Evolutionary conservation across 1,140 invertebrate species (phyloP).

Genomic region (Orius insidiosus): DNA sequence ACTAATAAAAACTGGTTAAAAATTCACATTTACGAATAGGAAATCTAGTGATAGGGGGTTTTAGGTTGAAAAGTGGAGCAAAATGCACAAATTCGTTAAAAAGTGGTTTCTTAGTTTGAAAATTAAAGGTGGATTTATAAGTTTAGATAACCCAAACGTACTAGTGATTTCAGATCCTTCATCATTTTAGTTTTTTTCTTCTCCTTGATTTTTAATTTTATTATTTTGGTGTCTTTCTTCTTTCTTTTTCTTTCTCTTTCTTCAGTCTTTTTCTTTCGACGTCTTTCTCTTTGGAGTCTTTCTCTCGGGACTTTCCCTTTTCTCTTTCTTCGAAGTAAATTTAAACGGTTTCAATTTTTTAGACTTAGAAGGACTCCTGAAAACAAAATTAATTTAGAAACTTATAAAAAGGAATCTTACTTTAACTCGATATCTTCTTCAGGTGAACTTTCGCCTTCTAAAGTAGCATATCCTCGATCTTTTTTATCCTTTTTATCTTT

Average conservation of each 20-base stretch:
- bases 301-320: slow-evolving; percentile 63
- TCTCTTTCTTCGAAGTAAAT: slow-evolving; percentile 66
- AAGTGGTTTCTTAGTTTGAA: too few species aligned
- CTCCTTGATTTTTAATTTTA: slow-evolving; percentile 39
- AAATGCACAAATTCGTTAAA: too few species aligned
- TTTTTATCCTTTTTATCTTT: slow-evolving; percentile 77
- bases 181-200: slow-evolving; percentile 27
- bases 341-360: slow-evolving; percentile 86
- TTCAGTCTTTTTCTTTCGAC: slow-evolving; percentile 39
- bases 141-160: too few species aligned
- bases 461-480: slow-evolving; percentile 67
- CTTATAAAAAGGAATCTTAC: too few species aligned
- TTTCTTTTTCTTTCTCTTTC: slow-evolving; percentile 50
- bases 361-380: slow-evolving; percentile 71
- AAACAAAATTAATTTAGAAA: too few species aligned
- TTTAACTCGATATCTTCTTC: slow-evolving; percentile 75
- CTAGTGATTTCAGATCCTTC: slow-evolving; percentile 26
- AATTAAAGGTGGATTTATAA: too few species aligned
- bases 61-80: too few species aligned
- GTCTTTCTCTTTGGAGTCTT: slow-evolving; percentile 46
- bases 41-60: too few species aligned
- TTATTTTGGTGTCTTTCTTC: slow-evolving; percentile 46
- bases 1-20: slow-evolving; percentile 46
- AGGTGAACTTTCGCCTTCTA: slow-evolving; percentile 82
- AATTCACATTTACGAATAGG: too few species aligned